These are phyloP conservation scores for Petroica traversi DNA, from an alignment of 2,113 vertebrate species.

Conservation along the genomic window DNA sequence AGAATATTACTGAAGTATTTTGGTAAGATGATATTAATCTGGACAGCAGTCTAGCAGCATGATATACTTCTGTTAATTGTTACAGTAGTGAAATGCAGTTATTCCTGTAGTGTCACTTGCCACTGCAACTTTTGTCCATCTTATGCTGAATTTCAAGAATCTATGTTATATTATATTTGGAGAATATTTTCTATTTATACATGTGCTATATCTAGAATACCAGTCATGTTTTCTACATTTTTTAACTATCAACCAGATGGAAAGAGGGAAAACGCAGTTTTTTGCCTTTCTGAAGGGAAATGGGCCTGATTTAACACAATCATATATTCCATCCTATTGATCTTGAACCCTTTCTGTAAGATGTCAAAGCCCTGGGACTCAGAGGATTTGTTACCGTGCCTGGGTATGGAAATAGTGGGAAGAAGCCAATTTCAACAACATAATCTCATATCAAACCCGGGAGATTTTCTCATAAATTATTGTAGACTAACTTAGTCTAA, in stretches of 20 bases:
- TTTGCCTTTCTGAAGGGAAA: neutral
- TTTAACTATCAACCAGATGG: neutral
- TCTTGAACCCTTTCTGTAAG: neutral
- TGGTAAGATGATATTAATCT: neutral
- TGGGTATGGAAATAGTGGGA: slow-evolving; percentile 16
- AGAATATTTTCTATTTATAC: slow-evolving; percentile 56
- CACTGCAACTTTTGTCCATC: neutral
- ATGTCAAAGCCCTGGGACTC: neutral
- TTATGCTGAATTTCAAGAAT: slow-evolving; percentile 47
- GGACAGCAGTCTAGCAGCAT: neutral
- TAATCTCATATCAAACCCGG: neutral
- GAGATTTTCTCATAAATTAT: slow-evolving; percentile 13
- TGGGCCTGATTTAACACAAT: neutral
- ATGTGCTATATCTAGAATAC: neutral
- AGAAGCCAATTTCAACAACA: slow-evolving; percentile 27
- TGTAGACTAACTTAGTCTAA: neutral
- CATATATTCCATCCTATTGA: neutral
- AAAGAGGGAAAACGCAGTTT: neutral
- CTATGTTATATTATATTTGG: slow-evolving; percentile 35
- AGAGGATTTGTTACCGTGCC: neutral
- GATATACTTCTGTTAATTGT: neutral
- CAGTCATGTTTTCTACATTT: neutral
- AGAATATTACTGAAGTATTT: slow-evolving; percentile 17
- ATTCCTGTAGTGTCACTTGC: neutral
- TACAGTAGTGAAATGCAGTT: slow-evolving; percentile 19